Percentiles rank a stretch among this genome's conserved stretches.
phyloP scores from a whole-genome alignment of 2,888 invertebrate genomes.

The Ophion costatus region DNA sequence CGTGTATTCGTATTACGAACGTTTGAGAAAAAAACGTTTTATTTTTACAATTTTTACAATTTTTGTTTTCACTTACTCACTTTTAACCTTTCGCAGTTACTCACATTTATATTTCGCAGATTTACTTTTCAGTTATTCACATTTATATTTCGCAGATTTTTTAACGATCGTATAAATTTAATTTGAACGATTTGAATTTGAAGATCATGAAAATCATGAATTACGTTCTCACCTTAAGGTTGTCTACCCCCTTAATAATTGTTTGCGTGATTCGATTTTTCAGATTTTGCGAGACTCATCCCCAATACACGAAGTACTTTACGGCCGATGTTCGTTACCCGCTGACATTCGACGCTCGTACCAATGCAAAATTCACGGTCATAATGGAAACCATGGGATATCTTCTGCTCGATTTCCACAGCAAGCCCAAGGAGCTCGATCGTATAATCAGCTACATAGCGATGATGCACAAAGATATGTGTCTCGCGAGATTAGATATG shows the following conservation, averaged over 20 bases:
- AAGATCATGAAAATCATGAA: no score
- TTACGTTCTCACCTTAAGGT: no score
- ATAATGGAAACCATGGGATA: slow-evolving; percentile 75
- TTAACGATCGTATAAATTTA: no score
- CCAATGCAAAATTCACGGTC: slow-evolving; percentile 71
- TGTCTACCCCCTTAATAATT: no score
- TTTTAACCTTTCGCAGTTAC: no score
- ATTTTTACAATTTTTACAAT: no score
- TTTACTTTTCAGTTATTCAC: no score
- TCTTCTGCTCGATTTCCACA: slow-evolving; percentile 73
- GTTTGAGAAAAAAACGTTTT: neutral
- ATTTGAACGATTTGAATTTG: no score
- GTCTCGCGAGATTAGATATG: slow-evolving; percentile 70
- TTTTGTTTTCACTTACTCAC: no score
- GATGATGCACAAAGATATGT: slow-evolving; percentile 78
- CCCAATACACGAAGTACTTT: slow-evolving; percentile 74
- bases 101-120: no score
- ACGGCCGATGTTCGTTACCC: slow-evolving; percentile 67
- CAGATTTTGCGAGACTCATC: slow-evolving; percentile 72
- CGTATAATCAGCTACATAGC: slow-evolving; percentile 74
- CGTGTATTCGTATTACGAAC: neutral
- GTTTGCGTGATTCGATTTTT: slow-evolving; percentile 6
- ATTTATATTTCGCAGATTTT: no score
- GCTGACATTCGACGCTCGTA: slow-evolving; percentile 69
- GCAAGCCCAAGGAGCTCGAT: slow-evolving; percentile 72